Base-by-base conservation (phyloP, 2,888 invertebrate species). In the Odiellus spinosus region DNA sequence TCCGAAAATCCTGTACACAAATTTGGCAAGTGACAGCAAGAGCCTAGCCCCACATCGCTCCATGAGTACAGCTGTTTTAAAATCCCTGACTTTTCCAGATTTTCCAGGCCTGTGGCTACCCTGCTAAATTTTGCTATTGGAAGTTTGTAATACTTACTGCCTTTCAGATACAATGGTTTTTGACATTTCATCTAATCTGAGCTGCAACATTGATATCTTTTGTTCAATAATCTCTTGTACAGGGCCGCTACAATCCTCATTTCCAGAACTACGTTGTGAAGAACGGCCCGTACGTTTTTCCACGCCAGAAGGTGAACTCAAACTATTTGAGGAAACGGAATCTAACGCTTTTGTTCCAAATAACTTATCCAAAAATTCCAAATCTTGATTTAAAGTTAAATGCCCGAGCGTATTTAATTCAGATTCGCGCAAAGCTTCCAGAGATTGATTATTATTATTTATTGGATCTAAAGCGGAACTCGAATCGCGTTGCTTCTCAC, bases 61-160 rank as follows among this genome's bases (percentile, higher is more conserved):
- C 11, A n/a, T 11, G 11, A 34, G 34, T 34, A n/a, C n/a, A 34
- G n/a, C 34, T 34, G 34, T 12, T 34, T 1, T 12, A 34, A 12
- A 34, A 34, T 34, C 1, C 11, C 11, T n/a, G n/a, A 34, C n/a
- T 12, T 34, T 34, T n/a, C n/a, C 11, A 34, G n/a, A 12, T 11
- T 34, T 38, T n/a, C n/a, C n/a, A n/a, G n/a, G n/a, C n/a, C n/a
- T n/a, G n/a, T n/a, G n/a, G n/a, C n/a, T n/a, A n/a, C n/a, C n/a
- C n/a, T n/a, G n/a, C n/a, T n/a, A n/a, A n/a, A n/a, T n/a, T n/a
- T n/a, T n/a, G n/a, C n/a, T n/a, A n/a, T n/a, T n/a, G n/a, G n/a
- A n/a, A n/a, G n/a, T n/a, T n/a, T n/a, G n/a, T n/a, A n/a, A 34
- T 39, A 67, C 76, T 72, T 68, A 82, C 82, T 81, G 80, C 71